Conservation (phyloP, 2,113 vertebrate genomes). For the Prinia subflava region DNA sequence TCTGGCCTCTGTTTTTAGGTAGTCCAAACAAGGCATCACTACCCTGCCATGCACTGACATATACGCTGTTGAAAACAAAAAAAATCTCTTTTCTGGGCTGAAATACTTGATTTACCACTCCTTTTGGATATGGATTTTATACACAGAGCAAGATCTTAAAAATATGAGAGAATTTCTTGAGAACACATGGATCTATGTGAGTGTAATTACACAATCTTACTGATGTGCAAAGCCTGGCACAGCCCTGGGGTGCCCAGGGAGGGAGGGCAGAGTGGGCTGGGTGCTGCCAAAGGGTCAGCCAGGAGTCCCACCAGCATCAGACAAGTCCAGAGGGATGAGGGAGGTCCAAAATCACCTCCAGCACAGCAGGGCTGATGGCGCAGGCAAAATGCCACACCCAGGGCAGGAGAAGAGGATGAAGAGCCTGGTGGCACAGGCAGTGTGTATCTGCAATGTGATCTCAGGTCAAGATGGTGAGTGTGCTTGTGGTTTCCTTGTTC, state of each 20-base stretch:
- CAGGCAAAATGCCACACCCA: background rate
- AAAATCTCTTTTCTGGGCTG: background rate
- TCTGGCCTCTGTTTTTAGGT: background rate
- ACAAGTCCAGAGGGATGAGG: background rate
- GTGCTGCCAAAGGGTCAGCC: background rate
- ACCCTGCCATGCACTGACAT: too few species aligned
- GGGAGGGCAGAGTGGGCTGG: background rate
- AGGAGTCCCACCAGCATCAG: background rate
- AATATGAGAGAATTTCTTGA: background rate
- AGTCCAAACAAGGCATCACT: background rate
- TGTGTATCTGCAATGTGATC: background rate
- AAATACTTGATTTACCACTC: background rate
- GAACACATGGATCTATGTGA: background rate
- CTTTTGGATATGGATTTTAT: rapidly evolving
- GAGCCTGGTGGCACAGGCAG: background rate
- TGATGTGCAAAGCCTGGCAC: background rate
- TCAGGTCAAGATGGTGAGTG: background rate
- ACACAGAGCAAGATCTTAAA: background rate
- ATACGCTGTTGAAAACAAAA: rapidly evolving
- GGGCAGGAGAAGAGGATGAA: background rate
- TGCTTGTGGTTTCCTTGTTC: background rate
- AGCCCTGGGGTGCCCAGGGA: background rate
- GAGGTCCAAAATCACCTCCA: background rate
- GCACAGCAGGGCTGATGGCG: background rate
- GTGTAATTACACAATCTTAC: background rate